phyloP scores from a whole-genome alignment of 1,140 invertebrate species.

The Eriosoma lanigerum region DNA sequence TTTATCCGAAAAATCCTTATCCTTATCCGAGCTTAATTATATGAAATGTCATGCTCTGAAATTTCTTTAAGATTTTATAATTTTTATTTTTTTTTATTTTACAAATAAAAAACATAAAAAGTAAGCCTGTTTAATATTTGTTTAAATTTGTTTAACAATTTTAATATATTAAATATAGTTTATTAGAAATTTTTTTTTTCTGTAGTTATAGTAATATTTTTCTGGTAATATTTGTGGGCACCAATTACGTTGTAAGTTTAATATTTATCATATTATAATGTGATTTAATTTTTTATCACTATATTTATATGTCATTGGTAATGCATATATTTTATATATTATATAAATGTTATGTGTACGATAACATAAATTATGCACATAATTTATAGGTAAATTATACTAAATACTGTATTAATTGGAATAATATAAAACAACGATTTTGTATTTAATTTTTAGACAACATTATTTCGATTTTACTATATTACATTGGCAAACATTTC shows the following conservation, averaged over 20 bases:
- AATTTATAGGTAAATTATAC: background rate
- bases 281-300: slow-evolving; percentile 27
- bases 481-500: slow-evolving; percentile 31
- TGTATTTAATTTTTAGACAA: slow-evolving; percentile 41
- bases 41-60: background rate
- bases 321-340: background rate
- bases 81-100: background rate
- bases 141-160: background rate
- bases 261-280: slow-evolving; percentile 8
- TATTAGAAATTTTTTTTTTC: background rate
- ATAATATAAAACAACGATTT: background rate
- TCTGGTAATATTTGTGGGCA: slow-evolving; percentile 31
- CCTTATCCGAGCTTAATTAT: slow-evolving; percentile 19
- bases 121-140: slow-evolving; percentile 17
- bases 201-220: background rate
- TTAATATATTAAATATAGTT: slow-evolving; percentile 7
- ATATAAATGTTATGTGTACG: background rate
- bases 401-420: background rate
- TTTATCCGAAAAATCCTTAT: background rate
- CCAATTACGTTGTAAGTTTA: slow-evolving; percentile 42
- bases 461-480: slow-evolving; percentile 41
- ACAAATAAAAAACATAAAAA: background rate
- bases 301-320: slow-evolving; percentile 18
- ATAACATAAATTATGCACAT: no score
- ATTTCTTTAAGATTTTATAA: slow-evolving; percentile 28